Conservation (phyloP, 2,797 vertebrate genomes). For the Darevskia nairensis region DNA sequence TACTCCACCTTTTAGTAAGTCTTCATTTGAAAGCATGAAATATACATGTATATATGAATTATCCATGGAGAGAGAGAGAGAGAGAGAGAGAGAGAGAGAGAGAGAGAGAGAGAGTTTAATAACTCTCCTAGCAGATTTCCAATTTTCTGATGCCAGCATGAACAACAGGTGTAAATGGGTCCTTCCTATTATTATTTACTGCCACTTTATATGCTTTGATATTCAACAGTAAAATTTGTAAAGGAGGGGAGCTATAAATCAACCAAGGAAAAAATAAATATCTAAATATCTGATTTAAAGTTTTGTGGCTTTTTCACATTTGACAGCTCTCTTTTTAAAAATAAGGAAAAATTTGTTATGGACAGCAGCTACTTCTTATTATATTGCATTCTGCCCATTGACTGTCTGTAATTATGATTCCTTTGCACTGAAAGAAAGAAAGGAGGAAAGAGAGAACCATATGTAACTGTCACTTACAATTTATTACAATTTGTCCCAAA, state of each 20-base stretch:
- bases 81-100: not conserved
- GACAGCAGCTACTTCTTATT: conserved; percentile 29
- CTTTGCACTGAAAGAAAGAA: conserved; percentile 26
- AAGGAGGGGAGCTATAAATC: conserved; percentile 17
- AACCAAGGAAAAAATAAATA: not conserved
- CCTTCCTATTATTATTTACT: not conserved
- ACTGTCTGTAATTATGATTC: conserved; percentile 57
- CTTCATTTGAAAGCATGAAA: conserved; percentile 50
- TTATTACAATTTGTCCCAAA: conserved; percentile 65
- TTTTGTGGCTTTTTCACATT: not conserved
- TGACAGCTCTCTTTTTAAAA: conserved; percentile 9
- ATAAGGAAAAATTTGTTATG: conserved; percentile 8
- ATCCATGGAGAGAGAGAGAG: conserved; percentile 32
- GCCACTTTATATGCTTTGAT: conserved; percentile 22
- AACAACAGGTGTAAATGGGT: not conserved
- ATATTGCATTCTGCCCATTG: conserved; percentile 39
- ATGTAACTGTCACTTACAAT: conserved; percentile 66
- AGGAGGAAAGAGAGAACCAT: conserved; percentile 19
- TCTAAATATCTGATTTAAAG: conserved; percentile 43
- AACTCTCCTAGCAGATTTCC: conserved; percentile 5
- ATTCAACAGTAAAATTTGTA: conserved; percentile 33
- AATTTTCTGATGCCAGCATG: conserved; percentile 5
- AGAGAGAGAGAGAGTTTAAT: conserved; percentile 15
- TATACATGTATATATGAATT: conserved; percentile 36
- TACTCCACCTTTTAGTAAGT: conserved; percentile 8